Base-by-base conservation (phyloP, 2,888 invertebrate genomes). In the Andrena chrysosceles region DNA sequence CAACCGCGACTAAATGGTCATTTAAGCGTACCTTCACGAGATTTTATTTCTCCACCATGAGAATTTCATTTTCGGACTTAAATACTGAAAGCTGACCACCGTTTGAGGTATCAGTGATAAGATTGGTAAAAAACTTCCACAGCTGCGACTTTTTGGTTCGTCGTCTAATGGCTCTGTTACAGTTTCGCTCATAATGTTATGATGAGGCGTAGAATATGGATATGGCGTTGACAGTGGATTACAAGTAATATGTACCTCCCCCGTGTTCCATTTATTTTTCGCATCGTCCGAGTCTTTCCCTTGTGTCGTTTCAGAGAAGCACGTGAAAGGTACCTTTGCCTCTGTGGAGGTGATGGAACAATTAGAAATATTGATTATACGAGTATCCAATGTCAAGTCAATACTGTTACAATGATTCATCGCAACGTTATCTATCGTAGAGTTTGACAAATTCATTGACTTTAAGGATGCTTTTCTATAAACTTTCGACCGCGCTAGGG, bases 11-110 rank as follows among this genome's bases (percentile, higher is more conserved):
- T 73, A 60, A 75, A 79, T 76, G 86, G 84, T 85, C 90, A 77
- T 80, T 90, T 93, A 94, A 76, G 93, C 93, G 92, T 92, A 91
- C 84, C 92, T 94, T 96, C 96, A 96, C 95, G 96, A 96, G 89
- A 96, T 96, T 92, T 96, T 96, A 88, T 96, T 96, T 69, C 96
- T 95, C 96, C 96, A 96, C 95, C 96, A 95, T 68, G 95, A 95
- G 91, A 95, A 95, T 90, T 95, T 94, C 91, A 95, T 95, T 91
- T 95, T 94, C 79, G 95, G 95, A 77, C 93, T 94, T 23, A 93
- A 91, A 85, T 94, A 93, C 71, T 94, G 93, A 71, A 93, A 92
- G 83, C 93, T 92, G 78, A 93, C 89, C 64, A 93, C 90, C 54
- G 93, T 93, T 70, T 93, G 93, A 3, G 94, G 93, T 59, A 94